Evolutionary conservation across 2,113 vertebrate genomes (phyloP).

Genomic region (Pterocles burchelli): DNA sequence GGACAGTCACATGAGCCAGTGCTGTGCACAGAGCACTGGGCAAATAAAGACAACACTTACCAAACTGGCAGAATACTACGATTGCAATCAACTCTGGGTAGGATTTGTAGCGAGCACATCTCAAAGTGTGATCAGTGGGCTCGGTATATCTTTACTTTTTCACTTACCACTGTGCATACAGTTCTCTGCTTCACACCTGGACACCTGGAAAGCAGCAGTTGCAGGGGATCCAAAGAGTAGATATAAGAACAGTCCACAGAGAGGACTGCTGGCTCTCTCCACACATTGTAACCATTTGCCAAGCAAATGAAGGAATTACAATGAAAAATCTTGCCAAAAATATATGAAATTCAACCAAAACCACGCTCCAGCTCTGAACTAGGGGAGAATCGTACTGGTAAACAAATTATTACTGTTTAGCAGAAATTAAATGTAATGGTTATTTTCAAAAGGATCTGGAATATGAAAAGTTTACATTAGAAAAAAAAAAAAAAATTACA

Average conservation of each 20-base stretch:
- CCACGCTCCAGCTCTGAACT: not conserved
- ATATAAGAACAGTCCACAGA: not conserved
- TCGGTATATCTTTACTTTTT: not conserved
- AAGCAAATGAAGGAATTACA: not conserved
- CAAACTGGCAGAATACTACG: not conserved
- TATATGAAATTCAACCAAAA: not conserved
- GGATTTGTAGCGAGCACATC: not conserved
- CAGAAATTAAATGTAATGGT: not conserved
- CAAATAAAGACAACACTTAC: not conserved
- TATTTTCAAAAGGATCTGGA: not conserved
- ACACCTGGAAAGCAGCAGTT: not conserved
- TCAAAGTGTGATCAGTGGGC: not conserved
- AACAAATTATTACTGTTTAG: not conserved
- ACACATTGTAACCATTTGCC: not conserved
- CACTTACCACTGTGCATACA: fast-evolving
- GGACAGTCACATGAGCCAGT: not conserved
- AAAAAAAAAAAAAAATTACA: not conserved
- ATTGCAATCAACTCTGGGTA: not conserved
- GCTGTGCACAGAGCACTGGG: not conserved
- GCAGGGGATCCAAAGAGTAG: not conserved
- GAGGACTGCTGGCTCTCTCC: not conserved
- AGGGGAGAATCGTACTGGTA: not conserved
- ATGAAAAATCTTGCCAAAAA: not conserved
- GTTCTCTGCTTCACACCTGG: not conserved
- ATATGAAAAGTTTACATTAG: not conserved